phyloP scores from a whole-genome alignment of 2,797 vertebrate species.

The Chelon labrosus region DNA sequence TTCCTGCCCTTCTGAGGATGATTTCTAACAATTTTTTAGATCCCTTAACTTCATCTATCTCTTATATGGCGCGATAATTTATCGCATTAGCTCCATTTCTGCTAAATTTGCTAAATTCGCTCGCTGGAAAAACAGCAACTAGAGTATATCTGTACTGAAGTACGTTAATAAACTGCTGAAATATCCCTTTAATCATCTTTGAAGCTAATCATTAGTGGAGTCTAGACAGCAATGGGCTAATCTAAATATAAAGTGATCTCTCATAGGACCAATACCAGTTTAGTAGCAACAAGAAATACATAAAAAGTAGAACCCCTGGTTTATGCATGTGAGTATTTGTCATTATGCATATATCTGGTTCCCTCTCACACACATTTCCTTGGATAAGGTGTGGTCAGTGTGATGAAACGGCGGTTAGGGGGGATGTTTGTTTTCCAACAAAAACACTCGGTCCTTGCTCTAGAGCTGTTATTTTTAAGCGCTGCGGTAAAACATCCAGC shows the following conservation, averaged over 20 bases:
- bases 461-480: conserved; percentile 79
- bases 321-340: conserved; percentile 28
- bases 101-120: too few relatives aligned
- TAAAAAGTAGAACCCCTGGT: conserved; percentile 18
- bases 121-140: too few relatives aligned
- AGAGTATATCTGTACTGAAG: too few relatives aligned
- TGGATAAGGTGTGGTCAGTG: conserved; percentile 59
- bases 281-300: conserved; percentile 26
- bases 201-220: conserved; percentile 3
- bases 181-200: neutral
- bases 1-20: neutral
- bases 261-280: conserved; percentile 7
- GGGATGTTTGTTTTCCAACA: conserved; percentile 82
- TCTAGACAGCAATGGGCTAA: neutral
- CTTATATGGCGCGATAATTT: too few relatives aligned
- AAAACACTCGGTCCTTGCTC: conserved; percentile 73
- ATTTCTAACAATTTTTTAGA: neutral
- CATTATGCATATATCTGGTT: conserved; percentile 17
- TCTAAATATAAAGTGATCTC: neutral
- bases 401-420: conserved; percentile 67
- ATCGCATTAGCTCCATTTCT: too few relatives aligned
- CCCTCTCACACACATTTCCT: conserved; percentile 43
- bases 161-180: neutral
- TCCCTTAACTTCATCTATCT: too few relatives aligned
- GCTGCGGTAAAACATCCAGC: conserved; percentile 69